Evolutionary conservation across 2,797 vertebrate species (phyloP).

Genomic region (Rhadinocentrus ornatus): DNA sequence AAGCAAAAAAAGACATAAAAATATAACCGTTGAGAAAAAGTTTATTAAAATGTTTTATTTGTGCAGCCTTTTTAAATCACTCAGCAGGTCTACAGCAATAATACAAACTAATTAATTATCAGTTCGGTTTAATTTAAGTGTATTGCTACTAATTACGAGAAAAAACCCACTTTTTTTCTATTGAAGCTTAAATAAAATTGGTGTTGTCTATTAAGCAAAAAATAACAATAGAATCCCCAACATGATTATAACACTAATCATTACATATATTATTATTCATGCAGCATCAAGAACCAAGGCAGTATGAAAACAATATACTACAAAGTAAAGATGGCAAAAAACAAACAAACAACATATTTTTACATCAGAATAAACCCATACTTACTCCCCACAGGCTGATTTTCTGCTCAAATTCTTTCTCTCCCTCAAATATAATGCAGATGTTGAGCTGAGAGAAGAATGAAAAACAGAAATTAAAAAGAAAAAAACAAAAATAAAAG

Average conservation of each 20-base stretch:
- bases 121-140: neutral
- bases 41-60: too few relatives aligned
- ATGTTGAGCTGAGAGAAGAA: constrained; percentile 87
- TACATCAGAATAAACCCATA: constrained; percentile 46
- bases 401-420: constrained; percentile 93
- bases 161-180: too few relatives aligned
- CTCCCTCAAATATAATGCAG: constrained; percentile 93
- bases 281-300: too few relatives aligned
- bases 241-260: too few relatives aligned
- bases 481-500: neutral
- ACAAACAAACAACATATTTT: neutral
- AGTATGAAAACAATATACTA: neutral
- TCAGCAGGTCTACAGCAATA: too few relatives aligned
- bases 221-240: too few relatives aligned
- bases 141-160: neutral
- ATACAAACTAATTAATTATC: too few relatives aligned
- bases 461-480: constrained; percentile 23
- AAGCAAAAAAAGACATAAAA: neutral
- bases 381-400: constrained; percentile 98
- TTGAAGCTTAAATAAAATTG: too few relatives aligned
- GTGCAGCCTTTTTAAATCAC: too few relatives aligned
- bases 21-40: too few relatives aligned
- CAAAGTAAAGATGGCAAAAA: neutral
- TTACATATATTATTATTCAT: too few relatives aligned
- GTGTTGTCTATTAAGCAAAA: too few relatives aligned